Base-by-base conservation (phyloP, 2,797 vertebrate species). In the Coilia nasus region DNA sequence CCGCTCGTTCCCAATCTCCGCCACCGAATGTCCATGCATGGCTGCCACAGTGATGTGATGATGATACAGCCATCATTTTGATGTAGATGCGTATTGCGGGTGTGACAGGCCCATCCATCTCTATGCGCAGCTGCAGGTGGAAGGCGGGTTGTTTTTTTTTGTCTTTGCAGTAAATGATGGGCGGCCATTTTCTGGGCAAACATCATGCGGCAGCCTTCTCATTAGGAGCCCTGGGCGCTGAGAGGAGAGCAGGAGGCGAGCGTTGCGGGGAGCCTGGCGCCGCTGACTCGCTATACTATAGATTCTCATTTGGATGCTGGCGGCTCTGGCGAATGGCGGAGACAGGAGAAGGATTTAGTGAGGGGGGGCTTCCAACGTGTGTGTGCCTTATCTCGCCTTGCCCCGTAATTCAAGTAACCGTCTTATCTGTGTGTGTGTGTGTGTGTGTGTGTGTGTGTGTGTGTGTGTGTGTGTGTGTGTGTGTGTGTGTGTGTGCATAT, bases 91-190 rank as follows among this genome's bases (percentile, higher is more conserved):
- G 25, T 67, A 83, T 81, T 21, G 85, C 5, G 11, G 1, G 28
- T 41, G n/a, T 84, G 83, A 67, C 85, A 81, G 80, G n/a, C 10
- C 47, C 59, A 87, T 88, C 57, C 56, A 87, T 87, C 87, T 86
- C n/a, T 83, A 15, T 19, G 14, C 28, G 57, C 56, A 81, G 83
- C 83, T 83, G 82, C 81, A 88, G 81, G 62, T 83, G 83, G 50
- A 54, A 54, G 7, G 50, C 2, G 35, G 84, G 31, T 23, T 56
- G 57, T 50, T 64, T 31, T n/a, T 15, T 41, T 41, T 5, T 41
- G 5, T 41, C 35, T 41, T 2, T 41, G 23, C 10, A 12, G 23
- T 75, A 75, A 75, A 75, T 1, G 15, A 17, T 2, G 12, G 71
- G 35, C 31, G 10, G 71, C 71, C 35, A 78, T 78, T 21, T 78